phyloP scores from a whole-genome alignment of 2,888 invertebrate species.

The Phasia obesa region DNA sequence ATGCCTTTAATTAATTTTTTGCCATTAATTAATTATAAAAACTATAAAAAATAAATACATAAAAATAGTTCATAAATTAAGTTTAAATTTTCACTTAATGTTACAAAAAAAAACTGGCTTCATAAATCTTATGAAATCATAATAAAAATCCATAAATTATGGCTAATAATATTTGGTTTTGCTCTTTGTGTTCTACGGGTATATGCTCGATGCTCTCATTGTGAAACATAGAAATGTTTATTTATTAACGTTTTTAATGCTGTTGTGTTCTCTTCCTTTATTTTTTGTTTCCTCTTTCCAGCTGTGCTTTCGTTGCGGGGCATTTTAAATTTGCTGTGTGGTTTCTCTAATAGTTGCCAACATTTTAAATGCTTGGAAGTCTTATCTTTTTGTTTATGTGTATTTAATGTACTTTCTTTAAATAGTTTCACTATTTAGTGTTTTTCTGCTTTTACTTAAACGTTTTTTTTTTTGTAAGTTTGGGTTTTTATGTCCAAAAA shows the following conservation, averaged over 20 bases:
- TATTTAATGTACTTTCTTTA: constrained; percentile 35
- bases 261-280: constrained; percentile 28
- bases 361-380: constrained; percentile 44
- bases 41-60: not conserved
- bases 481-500: constrained; percentile 40
- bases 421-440: constrained; percentile 47
- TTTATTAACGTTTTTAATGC: not conserved
- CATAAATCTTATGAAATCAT: constrained; percentile 68
- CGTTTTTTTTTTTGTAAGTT: constrained; percentile 30
- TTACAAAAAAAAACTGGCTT: constrained; percentile 26
- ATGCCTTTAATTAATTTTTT: not conserved
- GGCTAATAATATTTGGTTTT: constrained; percentile 68
- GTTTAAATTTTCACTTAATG: constrained; percentile 23
- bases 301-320: constrained; percentile 14
- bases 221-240: not conserved
- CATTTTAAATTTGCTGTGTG: constrained; percentile 40
- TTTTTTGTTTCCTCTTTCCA: constrained; percentile 30
- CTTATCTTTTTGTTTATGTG: constrained; percentile 6
- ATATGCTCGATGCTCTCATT: constrained; percentile 15
- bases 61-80: not conserved
- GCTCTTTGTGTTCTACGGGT: constrained; percentile 26
- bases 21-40: constrained; percentile 6
- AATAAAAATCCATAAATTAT: constrained; percentile 70
- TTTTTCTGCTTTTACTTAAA: constrained; percentile 10
- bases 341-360: constrained; percentile 63